These are phyloP conservation scores for Columba livia DNA, from an alignment of 2,113 vertebrate genomes.

Conservation along the genomic window DNA sequence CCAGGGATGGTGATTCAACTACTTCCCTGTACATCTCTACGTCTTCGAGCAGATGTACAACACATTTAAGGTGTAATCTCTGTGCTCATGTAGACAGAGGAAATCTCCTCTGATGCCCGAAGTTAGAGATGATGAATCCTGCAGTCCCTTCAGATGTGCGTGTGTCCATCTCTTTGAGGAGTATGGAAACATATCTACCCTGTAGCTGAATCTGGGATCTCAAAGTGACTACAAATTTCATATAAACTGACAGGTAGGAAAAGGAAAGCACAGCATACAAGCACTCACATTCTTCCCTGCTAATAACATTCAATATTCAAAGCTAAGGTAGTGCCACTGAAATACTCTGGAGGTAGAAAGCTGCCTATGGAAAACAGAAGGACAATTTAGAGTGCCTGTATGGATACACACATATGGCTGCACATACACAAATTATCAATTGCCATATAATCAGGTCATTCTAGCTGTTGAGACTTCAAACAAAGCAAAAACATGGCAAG, in stretches of 20 bases:
- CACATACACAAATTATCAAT: not conserved
- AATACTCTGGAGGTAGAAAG: not conserved
- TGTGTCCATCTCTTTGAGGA: not conserved
- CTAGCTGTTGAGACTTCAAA: not conserved
- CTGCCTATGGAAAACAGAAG: not conserved
- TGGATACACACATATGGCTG: not conserved
- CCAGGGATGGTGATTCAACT: no score
- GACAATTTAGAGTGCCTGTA: fast-evolving
- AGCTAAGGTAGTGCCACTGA: not conserved
- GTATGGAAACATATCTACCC: not conserved
- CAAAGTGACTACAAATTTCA: not conserved
- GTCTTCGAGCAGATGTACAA: not conserved
- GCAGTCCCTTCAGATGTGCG: fast-evolving
- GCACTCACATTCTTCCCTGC: not conserved
- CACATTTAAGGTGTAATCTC: not conserved
- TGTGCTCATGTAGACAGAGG: fast-evolving
- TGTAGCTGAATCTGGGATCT: not conserved
- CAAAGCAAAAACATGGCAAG: not conserved
- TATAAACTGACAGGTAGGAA: not conserved
- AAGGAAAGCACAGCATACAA: not conserved
- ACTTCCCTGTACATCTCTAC: not conserved
- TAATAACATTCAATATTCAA: not conserved
- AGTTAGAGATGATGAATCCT: not conserved
- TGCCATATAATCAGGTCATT: not conserved
- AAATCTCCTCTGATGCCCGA: not conserved